Conservation (phyloP, 64 coral and sea anemone species). For the Astreopora myriophthalma region DNA sequence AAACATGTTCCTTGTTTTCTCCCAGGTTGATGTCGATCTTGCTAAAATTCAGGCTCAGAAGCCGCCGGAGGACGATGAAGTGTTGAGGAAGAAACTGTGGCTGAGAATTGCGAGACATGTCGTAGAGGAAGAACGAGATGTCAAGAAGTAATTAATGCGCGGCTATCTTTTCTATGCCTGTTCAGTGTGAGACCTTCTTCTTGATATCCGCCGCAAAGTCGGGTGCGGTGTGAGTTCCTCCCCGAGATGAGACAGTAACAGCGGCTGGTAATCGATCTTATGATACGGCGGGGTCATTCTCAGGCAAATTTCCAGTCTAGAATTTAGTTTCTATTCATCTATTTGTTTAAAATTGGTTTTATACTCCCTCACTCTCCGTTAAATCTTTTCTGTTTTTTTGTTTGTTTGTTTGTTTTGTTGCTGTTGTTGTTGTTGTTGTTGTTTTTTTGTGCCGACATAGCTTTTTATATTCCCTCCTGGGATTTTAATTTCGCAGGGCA, state of each 20-base stretch:
- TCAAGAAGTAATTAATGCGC: slow-evolving; percentile 71
- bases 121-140: slow-evolving; percentile 90
- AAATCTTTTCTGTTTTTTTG: too few relatives aligned
- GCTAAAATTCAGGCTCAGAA: slow-evolving; percentile 93
- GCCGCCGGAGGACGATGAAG: slow-evolving; percentile 89
- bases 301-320: too few relatives aligned
- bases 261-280: too few relatives aligned
- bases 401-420: not conserved
- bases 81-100: slow-evolving; percentile 93
- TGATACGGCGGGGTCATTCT: too few relatives aligned
- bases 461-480: too few relatives aligned
- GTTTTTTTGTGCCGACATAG: not conserved
- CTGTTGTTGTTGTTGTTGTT: not conserved
- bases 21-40: slow-evolving; percentile 82
- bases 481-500: slow-evolving; percentile 53
- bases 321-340: too few relatives aligned
- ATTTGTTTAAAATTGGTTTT: too few relatives aligned
- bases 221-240: too few relatives aligned
- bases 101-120: slow-evolving; percentile 91
- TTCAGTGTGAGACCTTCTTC: not conserved
- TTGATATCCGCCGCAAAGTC: too few relatives aligned
- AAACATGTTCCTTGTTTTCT: not conserved
- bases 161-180: not conserved
- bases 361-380: too few relatives aligned
- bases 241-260: too few relatives aligned